Evolutionary conservation across 2,113 vertebrate species (phyloP).

Genomic region (Otus sunia): DNA sequence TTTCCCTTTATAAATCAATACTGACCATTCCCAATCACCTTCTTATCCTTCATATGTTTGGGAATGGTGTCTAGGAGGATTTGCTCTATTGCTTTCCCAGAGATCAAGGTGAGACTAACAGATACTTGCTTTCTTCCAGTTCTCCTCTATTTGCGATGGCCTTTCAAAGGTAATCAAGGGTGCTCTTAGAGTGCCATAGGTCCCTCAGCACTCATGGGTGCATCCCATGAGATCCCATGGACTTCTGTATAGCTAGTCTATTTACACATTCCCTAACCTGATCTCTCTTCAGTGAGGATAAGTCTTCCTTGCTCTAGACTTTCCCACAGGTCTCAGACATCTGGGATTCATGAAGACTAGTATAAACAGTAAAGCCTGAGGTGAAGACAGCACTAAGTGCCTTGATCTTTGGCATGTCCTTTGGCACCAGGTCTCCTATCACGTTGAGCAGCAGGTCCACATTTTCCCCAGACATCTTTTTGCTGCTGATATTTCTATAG

Average conservation of each 20-base stretch:
- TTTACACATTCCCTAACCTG: not conserved
- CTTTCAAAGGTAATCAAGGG: not conserved
- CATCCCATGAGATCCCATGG: not conserved
- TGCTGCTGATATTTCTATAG: not conserved
- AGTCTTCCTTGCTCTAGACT: not conserved
- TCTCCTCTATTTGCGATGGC: not conserved
- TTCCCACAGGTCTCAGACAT: not conserved
- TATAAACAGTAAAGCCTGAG: not conserved
- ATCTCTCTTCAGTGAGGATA: not conserved
- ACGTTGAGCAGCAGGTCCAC: not conserved
- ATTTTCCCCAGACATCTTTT: not conserved
- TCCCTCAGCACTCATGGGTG: not conserved
- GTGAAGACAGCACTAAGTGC: not conserved
- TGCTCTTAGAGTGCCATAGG: not conserved
- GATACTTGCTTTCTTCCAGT: not conserved
- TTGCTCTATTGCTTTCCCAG: not conserved
- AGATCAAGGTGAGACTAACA: not conserved
- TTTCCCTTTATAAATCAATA: not conserved
- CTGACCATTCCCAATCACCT: not conserved
- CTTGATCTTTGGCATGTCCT: not conserved
- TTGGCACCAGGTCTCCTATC: not conserved
- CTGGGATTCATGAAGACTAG: not conserved
- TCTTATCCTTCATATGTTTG: not conserved
- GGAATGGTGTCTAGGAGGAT: not conserved
- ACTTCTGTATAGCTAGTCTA: not conserved